Evolutionary conservation across 2,888 invertebrate genomes (phyloP), one percentile per base, ranked within the genome.

Genomic region (Pseudoips prasinana): DNA sequence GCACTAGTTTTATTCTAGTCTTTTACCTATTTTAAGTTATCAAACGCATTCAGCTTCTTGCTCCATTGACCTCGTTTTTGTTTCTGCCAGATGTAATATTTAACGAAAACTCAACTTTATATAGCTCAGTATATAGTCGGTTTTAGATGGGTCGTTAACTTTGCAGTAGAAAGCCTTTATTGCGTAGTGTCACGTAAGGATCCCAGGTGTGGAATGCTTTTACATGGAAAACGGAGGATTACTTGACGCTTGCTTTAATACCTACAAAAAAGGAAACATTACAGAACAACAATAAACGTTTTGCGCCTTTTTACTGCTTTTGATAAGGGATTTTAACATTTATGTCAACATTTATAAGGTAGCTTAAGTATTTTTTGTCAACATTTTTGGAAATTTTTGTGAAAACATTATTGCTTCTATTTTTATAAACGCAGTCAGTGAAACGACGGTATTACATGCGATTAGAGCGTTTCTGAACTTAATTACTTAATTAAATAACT

Each of bases 161-260:
- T 65, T 46, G 58, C 48, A 52, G 46, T 47, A 54, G 49, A 53
- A 65, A 61, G 59, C 62, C 67, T 77, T 84, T 84, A 85, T 83
- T 79, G 77, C 73, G 60, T 65, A 69, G 65, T 75, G 78, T 81
- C 85, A 84, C 85, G 85, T 64, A 74, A 79, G 66, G 73, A 74
- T 73, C 74, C 76, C 81, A 83, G 82, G 84, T 84, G 84, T 68
- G 78, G 80, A 80, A 79, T 79, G 74, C 77, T 78, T 82, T 76
- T 72, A 76, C 77, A 75, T 72, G 67, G 68, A 77, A 75, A 74
- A 73, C 73, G 66, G 61, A 64, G 72, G 61, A 76, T 71, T 70
- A 75, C 69, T 78, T 75, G 71, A 74, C 71, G 73, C 73, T 73
- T 73, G 66, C 64, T 72, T 67, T 68, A 67, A 64, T 64, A 62